These are phyloP conservation scores for Elegia similella DNA, from an alignment of 2,888 invertebrate species.

Conservation along the genomic window DNA sequence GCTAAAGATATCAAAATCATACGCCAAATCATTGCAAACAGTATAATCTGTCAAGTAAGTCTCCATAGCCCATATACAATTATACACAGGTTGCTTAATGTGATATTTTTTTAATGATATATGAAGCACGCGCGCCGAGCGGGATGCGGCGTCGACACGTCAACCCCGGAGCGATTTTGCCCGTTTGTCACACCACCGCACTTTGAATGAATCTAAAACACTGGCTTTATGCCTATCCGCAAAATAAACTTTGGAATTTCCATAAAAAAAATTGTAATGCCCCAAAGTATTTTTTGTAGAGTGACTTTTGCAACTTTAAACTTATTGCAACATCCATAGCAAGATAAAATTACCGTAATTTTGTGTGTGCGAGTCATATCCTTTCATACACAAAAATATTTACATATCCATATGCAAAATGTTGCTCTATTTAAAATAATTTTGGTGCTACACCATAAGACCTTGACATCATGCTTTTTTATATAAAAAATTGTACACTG, in stretches of 20 bases:
- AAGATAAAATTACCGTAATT: no score
- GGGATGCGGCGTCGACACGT: constrained; percentile 38
- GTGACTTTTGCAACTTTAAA: not conserved
- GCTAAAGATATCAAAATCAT: not conserved
- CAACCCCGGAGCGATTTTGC: constrained; percentile 38
- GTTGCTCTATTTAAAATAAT: not conserved
- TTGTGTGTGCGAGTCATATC: no score
- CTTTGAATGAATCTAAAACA: constrained; percentile 52
- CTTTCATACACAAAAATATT: no score
- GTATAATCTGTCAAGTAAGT: constrained; percentile 47
- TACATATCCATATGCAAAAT: no score
- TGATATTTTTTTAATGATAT: constrained; percentile 64
- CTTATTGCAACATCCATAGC: no score
- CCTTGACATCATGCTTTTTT: not conserved
- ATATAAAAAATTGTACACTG: not conserved
- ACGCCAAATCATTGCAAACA: constrained; percentile 36
- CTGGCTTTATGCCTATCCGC: not conserved
- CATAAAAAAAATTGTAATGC: no score
- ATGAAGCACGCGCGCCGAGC: constrained; percentile 47
- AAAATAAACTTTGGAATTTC: not conserved
- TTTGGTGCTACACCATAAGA: not conserved
- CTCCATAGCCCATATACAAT: constrained; percentile 74
- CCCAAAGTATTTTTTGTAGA: not conserved
- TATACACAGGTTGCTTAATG: constrained; percentile 65
- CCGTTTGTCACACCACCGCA: constrained; percentile 55